Conservation (phyloP, 1,140 invertebrate genomes). For the Drosophila pseudoananassae region DNA sequence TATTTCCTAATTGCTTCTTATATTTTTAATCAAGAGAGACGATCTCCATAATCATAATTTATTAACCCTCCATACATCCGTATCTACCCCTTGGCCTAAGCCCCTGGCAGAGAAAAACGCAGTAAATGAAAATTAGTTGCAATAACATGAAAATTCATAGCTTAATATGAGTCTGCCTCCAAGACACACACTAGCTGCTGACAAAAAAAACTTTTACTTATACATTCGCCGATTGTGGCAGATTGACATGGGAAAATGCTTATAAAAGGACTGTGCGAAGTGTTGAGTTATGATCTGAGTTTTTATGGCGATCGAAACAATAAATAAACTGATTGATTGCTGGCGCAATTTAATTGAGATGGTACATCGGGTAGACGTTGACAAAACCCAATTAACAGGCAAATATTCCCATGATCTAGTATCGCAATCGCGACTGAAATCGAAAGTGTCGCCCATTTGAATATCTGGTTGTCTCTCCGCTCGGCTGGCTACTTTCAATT, state of each 20-base stretch:
- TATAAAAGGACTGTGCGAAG: slow-evolving; percentile 74
- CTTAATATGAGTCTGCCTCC: slow-evolving; percentile 60
- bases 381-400: slow-evolving; percentile 41
- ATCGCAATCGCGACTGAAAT: slow-evolving; percentile 38
- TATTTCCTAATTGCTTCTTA: not conserved
- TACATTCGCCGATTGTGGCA: slow-evolving; percentile 52
- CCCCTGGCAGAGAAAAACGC: slow-evolving; percentile 25
- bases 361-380: slow-evolving; percentile 11
- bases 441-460: slow-evolving; percentile 61
- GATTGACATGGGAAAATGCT: slow-evolving; percentile 78
- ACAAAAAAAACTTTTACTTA: slow-evolving; percentile 60
- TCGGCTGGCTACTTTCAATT: slow-evolving; percentile 66
- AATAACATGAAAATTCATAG: slow-evolving; percentile 81
- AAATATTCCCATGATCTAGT: slow-evolving; percentile 35
- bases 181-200: slow-evolving; percentile 8
- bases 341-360: slow-evolving; percentile 43
- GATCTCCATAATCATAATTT: too few relatives aligned
- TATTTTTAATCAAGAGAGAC: not conserved
- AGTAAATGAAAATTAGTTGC: slow-evolving; percentile 75
- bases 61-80: not conserved
- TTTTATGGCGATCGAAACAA: slow-evolving; percentile 34
- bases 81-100: slow-evolving; percentile 5
- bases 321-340: slow-evolving; percentile 64
- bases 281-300: slow-evolving; percentile 48
- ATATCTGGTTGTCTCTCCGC: slow-evolving; percentile 37